phyloP scores from a whole-genome alignment of 2,888 invertebrate genomes.

The Sphecodes monilicornis region DNA sequence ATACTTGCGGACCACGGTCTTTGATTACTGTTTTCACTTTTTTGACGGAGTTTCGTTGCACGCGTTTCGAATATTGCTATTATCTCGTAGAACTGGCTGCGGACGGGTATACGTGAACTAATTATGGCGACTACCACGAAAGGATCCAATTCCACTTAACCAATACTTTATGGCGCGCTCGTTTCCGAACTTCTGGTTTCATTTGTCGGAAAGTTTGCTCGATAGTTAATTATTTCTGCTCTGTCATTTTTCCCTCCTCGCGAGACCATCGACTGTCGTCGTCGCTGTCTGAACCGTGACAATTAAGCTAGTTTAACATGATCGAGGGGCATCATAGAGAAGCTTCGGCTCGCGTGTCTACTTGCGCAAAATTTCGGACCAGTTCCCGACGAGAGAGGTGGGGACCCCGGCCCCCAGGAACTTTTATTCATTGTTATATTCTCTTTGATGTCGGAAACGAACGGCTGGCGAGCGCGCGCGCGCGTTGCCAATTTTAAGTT shows the following conservation, averaged over 20 bases:
- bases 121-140: background rate
- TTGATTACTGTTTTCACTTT: background rate
- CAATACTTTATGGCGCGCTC: background rate
- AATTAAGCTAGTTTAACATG: slow-evolving; percentile 35
- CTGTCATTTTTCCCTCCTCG: background rate
- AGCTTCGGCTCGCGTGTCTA: slow-evolving; percentile 28
- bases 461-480: slow-evolving; percentile 13
- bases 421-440: slow-evolving; percentile 52
- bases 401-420: background rate
- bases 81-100: background rate
- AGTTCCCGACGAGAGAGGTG: background rate
- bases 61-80: slow-evolving; percentile 1
- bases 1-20: background rate
- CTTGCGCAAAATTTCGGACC: slow-evolving; percentile 33
- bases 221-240: slow-evolving; percentile 35
- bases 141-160: slow-evolving; percentile 9
- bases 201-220: slow-evolving; percentile 29
- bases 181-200: background rate
- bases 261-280: background rate
- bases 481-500: slow-evolving; percentile 38
- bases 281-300: slow-evolving; percentile 19
- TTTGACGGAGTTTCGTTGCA: background rate
- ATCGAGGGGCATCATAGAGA: slow-evolving; percentile 16
- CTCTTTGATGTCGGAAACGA: slow-evolving; percentile 45
- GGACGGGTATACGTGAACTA: background rate